Conservation (phyloP, 2,113 vertebrate genomes). For the Chascanopsetta lugubris region DNA sequence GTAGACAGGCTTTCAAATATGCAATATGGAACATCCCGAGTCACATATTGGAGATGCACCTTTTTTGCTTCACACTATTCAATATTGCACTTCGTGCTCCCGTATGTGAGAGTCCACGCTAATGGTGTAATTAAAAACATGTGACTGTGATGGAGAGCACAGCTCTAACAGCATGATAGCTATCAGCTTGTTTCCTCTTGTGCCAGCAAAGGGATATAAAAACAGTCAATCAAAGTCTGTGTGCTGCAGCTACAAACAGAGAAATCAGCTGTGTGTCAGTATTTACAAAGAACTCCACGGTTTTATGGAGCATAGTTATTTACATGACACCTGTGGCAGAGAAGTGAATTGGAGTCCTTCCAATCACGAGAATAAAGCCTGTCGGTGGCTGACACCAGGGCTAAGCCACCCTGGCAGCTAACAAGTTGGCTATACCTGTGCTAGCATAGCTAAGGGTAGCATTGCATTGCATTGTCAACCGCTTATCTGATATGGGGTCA, state of each 20-base stretch:
- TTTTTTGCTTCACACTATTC: conserved; percentile 50
- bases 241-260: conserved; percentile 47
- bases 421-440: too few relatives aligned
- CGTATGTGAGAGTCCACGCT: conserved; percentile 31
- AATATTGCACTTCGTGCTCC: conserved; percentile 42
- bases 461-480: too few relatives aligned
- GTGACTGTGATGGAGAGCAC: conserved; percentile 57
- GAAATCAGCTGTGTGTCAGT: conserved; percentile 31
- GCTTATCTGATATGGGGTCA: too few relatives aligned
- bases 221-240: conserved; percentile 62
- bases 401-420: too few relatives aligned
- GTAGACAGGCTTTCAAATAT: conserved; percentile 13
- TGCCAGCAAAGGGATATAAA: conserved; percentile 46
- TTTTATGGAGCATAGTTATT: too few relatives aligned
- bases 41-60: conserved; percentile 32
- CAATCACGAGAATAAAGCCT: too few relatives aligned
- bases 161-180: conserved; percentile 59
- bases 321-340: too few relatives aligned
- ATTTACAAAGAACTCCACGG: too few relatives aligned
- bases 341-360: too few relatives aligned
- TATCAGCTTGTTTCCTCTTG: conserved; percentile 46
- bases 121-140: conserved; percentile 74
- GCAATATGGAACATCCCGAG: conserved; percentile 15
- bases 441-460: too few relatives aligned
- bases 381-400: too few relatives aligned